Evolutionary conservation across 2,888 invertebrate species (phyloP).

Genomic region (Escarpia spicata): DNA sequence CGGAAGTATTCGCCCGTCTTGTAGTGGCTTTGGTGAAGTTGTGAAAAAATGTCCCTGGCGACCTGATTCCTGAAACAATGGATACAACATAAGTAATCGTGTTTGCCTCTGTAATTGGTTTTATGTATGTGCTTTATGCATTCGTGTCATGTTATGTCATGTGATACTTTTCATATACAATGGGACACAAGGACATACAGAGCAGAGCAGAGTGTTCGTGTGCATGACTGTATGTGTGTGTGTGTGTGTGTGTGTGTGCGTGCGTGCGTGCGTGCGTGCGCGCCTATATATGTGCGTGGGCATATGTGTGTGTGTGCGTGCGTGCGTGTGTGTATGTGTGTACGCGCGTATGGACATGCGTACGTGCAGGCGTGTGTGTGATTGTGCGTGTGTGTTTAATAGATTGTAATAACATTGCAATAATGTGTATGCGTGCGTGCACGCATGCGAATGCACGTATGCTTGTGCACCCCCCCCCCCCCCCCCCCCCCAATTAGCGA

Average conservation of each 20-base stretch:
- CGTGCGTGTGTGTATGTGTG: not conserved
- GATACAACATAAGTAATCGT: not conserved
- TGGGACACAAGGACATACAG: too few species aligned
- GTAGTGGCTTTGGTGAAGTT: not conserved
- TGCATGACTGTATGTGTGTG: conserved; percentile 21
- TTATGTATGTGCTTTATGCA: too few species aligned
- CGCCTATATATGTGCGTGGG: too few species aligned
- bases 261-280: not conserved
- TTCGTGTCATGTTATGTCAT: too few species aligned
- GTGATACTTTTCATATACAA: too few species aligned
- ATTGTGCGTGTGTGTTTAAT: not conserved
- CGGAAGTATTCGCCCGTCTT: not conserved
- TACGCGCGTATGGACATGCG: not conserved
- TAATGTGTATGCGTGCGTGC: too few species aligned
- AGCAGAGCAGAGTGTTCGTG: not conserved
- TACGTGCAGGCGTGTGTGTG: not conserved
- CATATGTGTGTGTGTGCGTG: not conserved
- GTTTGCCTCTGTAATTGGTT: not conserved
- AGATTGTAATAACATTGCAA: too few species aligned
- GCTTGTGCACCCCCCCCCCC: too few species aligned
- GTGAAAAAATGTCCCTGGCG: not conserved
- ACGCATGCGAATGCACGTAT: too few species aligned
- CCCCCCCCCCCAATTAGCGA: too few species aligned
- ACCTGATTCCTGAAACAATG: not conserved
- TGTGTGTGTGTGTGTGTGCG: conserved; percentile 20